Percentiles rank a stretch among this genome's conserved stretches.
These are phyloP conservation scores for Drosophila guanche DNA, from an alignment of 1,140 invertebrate species.

Conservation along the genomic window DNA sequence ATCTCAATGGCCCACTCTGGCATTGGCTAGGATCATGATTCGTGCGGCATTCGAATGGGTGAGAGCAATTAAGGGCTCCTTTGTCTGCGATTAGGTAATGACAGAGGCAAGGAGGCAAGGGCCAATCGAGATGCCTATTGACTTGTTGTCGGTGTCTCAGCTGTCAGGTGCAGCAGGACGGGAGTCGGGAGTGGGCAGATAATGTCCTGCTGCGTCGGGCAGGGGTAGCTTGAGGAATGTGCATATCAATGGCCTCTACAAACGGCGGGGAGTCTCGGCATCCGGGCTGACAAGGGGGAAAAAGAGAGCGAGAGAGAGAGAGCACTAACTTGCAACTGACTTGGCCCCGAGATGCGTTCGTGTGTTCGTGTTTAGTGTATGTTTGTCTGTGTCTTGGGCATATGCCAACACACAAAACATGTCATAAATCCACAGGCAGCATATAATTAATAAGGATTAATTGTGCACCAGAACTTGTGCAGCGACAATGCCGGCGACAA, in stretches of 20 bases:
- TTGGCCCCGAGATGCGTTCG: constrained; percentile 47
- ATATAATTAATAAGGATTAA: constrained; percentile 80
- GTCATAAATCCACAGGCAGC: constrained; percentile 75
- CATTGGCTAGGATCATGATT: constrained; percentile 3
- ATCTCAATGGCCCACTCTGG: not conserved
- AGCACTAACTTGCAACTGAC: constrained; percentile 53
- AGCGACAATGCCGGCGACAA: constrained; percentile 49
- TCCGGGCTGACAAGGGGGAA: not conserved
- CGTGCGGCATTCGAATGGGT: constrained; percentile 28
- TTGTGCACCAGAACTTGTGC: constrained; percentile 73
- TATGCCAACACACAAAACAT: constrained; percentile 76
- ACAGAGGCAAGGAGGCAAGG: constrained; percentile 4
- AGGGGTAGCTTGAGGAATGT: constrained; percentile 2
- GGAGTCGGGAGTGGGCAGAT: not conserved
- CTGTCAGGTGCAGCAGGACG: constrained; percentile 55
- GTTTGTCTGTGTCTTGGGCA: constrained; percentile 51
- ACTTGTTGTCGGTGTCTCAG: constrained; percentile 52
- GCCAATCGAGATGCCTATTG: constrained; percentile 35
- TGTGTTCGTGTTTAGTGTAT: constrained; percentile 19
- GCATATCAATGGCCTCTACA: constrained; percentile 46
- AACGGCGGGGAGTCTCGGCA: constrained; percentile 15
- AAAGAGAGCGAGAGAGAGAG: not conserved
- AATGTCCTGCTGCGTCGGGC: constrained; percentile 17
- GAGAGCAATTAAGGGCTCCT: constrained; percentile 54
- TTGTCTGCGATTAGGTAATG: constrained; percentile 43